phyloP scores from a whole-genome alignment of 2,113 vertebrate genomes.

The Tichodroma muraria region DNA sequence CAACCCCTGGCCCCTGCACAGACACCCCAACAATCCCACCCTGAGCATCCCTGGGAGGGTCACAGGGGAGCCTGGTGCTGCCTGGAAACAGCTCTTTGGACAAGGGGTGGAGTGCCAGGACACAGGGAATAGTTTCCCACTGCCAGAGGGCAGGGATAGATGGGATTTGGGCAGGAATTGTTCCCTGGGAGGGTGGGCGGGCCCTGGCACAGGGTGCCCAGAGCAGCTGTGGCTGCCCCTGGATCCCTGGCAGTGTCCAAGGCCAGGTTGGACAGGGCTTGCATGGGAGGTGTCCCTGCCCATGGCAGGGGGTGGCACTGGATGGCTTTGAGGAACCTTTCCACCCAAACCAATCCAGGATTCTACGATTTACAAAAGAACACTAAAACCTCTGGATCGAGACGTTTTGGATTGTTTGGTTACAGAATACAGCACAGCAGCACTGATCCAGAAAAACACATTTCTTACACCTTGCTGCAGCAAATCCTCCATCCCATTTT shows the following conservation, averaged over 20 bases:
- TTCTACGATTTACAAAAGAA: not conserved
- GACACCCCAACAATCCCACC: not conserved
- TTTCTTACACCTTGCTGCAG: not conserved
- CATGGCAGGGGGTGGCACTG: not conserved
- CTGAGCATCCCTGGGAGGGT: not conserved
- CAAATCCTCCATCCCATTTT: not conserved
- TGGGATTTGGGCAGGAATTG: not conserved
- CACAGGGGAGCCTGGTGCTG: not conserved
- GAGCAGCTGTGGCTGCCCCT: not conserved
- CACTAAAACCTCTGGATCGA: not conserved
- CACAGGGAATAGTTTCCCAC: not conserved
- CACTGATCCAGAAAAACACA: not conserved
- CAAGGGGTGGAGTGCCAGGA: rapidly evolving
- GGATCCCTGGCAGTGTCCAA: not conserved
- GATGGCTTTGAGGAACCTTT: not conserved
- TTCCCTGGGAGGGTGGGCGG: not conserved
- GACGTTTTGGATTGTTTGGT: not conserved
- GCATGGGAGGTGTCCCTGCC: not conserved
- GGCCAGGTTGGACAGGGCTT: not conserved
- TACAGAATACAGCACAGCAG: not conserved
- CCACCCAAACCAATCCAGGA: not conserved
- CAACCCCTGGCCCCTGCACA: not conserved
- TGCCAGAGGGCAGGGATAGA: not conserved
- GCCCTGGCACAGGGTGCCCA: not conserved
- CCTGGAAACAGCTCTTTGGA: not conserved